A percentile compares a stretch with the other conserved stretches of the same genome.
Conservation (phyloP, 2,888 invertebrate species). For the Erpobdella octoculata region DNA sequence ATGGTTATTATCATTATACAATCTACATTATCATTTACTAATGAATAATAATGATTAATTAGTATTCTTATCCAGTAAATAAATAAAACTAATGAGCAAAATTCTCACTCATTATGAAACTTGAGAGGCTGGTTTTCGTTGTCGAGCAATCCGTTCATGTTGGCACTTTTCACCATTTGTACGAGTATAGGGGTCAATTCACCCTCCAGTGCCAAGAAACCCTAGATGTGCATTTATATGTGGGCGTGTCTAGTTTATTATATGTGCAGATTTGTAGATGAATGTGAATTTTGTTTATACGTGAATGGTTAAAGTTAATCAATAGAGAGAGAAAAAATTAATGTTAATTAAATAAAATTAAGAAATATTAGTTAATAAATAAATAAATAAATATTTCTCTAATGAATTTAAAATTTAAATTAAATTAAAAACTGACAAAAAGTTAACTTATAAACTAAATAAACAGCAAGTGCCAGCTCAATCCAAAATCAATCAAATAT, state of each 20-base stretch:
- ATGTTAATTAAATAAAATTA: not conserved
- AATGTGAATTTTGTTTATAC: not conserved
- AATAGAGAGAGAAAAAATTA: not conserved
- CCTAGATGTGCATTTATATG: constrained; percentile 56
- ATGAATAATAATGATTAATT: no score
- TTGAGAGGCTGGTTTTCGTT: constrained; percentile 83
- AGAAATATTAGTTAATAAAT: not conserved
- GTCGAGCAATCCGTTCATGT: constrained; percentile 82
- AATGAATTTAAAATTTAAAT: no score
- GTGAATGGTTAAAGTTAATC: not conserved
- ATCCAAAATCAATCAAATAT: no score
- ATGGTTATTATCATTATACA: no score
- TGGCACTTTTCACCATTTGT: constrained; percentile 95
- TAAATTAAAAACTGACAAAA: no score
- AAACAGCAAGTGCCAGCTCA: no score
- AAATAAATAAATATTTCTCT: not conserved
- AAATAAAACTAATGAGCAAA: no score
- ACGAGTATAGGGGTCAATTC: constrained; percentile 96
- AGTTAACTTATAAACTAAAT: no score
- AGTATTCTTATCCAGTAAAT: no score
- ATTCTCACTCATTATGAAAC: constrained; percentile 49
- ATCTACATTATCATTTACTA: no score
- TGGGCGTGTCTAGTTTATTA: no score
- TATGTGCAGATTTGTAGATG: not conserved
- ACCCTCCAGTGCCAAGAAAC: constrained; percentile 89